Percentiles rank a stretch among this genome's conserved stretches.
These are phyloP conservation scores for Napeogenes inachia DNA, from an alignment of 2,888 invertebrate species.

Conservation along the genomic window DNA sequence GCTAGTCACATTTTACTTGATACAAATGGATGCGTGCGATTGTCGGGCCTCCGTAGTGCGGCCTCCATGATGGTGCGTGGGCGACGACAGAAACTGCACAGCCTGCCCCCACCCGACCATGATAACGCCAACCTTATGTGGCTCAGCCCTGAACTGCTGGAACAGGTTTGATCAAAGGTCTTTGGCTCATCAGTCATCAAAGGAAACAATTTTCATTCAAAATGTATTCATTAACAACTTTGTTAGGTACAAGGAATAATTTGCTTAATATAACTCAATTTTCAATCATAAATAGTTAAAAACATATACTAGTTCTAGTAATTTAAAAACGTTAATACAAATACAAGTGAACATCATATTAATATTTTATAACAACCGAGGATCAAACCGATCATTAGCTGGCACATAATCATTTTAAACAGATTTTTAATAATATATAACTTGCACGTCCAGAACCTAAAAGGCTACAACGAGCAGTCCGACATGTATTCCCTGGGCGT, in stretches of 20 bases:
- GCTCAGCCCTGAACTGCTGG: conserved; percentile 93
- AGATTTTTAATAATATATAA: not conserved
- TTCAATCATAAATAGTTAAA: not conserved
- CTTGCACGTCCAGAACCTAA: conserved; percentile 79
- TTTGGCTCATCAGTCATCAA: not conserved
- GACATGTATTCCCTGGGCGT: conserved; percentile 96
- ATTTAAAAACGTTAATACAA: too few relatives aligned
- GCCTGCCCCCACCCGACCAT: conserved; percentile 83
- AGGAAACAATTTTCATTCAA: too few relatives aligned
- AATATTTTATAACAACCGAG: too few relatives aligned
- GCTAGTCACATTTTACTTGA: conserved; percentile 91
- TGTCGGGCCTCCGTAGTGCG: conserved; percentile 89
- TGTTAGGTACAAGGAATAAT: too few relatives aligned
- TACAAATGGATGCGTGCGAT: conserved; percentile 82
- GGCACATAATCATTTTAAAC: too few relatives aligned
- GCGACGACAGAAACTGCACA: conserved; percentile 83
- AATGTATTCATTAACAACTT: too few relatives aligned
- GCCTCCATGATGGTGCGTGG: conserved; percentile 85
- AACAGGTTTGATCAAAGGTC: conserved; percentile 78
- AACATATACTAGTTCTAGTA: not conserved
- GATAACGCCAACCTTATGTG: conserved; percentile 86
- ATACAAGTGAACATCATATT: too few relatives aligned
- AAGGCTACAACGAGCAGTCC: conserved; percentile 92
- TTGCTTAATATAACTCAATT: too few relatives aligned
- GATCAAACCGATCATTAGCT: too few relatives aligned